These are phyloP conservation scores for Tiphia femorata DNA, from an alignment of 2,888 invertebrate genomes.

Conservation along the genomic window DNA sequence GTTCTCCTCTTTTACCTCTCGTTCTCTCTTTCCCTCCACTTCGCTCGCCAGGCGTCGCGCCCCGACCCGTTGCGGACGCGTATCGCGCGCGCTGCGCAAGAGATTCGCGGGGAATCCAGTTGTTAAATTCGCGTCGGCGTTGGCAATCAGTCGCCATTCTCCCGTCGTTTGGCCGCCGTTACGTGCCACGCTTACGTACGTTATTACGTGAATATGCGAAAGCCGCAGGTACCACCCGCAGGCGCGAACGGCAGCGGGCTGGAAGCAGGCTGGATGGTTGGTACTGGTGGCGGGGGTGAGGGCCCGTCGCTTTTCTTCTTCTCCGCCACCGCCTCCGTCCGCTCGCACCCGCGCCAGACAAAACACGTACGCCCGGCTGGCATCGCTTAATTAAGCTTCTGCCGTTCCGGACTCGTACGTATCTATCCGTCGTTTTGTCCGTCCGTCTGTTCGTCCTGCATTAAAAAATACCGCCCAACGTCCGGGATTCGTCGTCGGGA, in stretches of 20 bases:
- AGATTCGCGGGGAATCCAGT: constrained; percentile 46
- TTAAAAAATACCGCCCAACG: neutral
- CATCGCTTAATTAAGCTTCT: constrained; percentile 48
- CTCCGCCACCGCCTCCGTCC: neutral
- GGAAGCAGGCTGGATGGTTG: neutral
- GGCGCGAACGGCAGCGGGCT: no score
- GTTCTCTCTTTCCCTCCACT: no score
- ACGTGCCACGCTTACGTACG: constrained; percentile 54
- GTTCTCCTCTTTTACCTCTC: no score
- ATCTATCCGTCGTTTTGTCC: neutral
- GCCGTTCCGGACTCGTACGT: constrained; percentile 10
- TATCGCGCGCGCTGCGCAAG: constrained; percentile 24
- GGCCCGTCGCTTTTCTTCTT: no score
- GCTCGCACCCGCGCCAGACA: constrained; percentile 13
- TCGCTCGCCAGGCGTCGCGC: no score
- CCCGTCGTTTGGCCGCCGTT: constrained; percentile 45
- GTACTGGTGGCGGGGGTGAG: neutral
- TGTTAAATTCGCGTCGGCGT: constrained; percentile 50
- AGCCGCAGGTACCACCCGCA: constrained; percentile 9
- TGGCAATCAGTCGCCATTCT: constrained; percentile 61
- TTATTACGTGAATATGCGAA: constrained; percentile 48
- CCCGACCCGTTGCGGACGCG: no score
- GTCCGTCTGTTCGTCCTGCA: no score
- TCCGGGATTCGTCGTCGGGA: no score
- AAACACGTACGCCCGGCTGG: constrained; percentile 36